phyloP scores from a whole-genome alignment of 2,113 vertebrate genomes.

The Zeus faber region DNA sequence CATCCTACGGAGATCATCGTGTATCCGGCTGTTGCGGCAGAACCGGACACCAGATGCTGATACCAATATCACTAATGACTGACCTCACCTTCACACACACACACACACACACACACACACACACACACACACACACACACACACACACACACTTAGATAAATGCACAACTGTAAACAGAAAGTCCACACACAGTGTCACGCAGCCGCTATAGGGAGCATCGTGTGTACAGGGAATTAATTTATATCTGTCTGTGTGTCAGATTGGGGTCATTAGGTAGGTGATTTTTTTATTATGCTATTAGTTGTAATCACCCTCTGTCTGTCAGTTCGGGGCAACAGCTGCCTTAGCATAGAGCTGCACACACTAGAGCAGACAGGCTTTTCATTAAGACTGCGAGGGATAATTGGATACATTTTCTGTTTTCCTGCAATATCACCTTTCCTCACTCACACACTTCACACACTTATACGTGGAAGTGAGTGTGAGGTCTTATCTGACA shows the following conservation, averaged over 20 bases:
- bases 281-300: slow-evolving; percentile 45
- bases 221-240: slow-evolving; percentile 34
- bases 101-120: slow-evolving; percentile 24
- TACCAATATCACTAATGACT: slow-evolving; percentile 68
- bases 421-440: neutral
- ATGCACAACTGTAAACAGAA: too few relatives aligned
- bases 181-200: neutral
- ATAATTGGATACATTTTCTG: neutral
- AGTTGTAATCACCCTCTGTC: slow-evolving; percentile 65
- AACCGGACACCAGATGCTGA: slow-evolving; percentile 50
- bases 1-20: slow-evolving; percentile 27
- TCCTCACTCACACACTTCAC: neutral
- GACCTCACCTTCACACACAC: slow-evolving; percentile 23
- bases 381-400: neutral
- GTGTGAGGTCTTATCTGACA: too few relatives aligned
- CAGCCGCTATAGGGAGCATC: slow-evolving; percentile 19
- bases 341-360: slow-evolving; percentile 32
- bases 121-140: slow-evolving; percentile 19
- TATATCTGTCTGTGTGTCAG: slow-evolving; percentile 10
- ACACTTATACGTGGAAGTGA: too few relatives aligned
- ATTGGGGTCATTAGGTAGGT: slow-evolving; percentile 29
- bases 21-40: slow-evolving; percentile 42
- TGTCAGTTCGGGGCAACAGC: slow-evolving; percentile 40
- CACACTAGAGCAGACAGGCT: slow-evolving; percentile 20
- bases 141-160: neutral